Conservation (phyloP, 2,888 invertebrate species). For the Steinernema hermaphroditum region DNA sequence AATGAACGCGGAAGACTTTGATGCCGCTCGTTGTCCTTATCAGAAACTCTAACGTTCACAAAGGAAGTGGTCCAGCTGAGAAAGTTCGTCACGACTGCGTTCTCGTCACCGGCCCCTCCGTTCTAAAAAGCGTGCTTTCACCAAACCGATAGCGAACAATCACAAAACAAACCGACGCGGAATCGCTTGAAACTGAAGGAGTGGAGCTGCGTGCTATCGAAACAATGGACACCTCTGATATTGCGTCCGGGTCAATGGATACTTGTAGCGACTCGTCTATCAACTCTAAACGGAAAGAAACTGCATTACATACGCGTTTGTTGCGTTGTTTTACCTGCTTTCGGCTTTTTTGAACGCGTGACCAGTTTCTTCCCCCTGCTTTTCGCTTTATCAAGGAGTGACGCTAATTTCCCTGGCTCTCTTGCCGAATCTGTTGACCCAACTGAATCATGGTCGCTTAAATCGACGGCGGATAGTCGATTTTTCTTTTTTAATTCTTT, state of each 20-base stretch:
- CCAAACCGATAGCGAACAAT: neutral
- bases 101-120: neutral
- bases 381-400: slow-evolving; percentile 52
- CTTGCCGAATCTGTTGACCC: slow-evolving; percentile 15
- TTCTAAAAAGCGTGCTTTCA: slow-evolving; percentile 7
- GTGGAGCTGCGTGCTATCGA: slow-evolving; percentile 2
- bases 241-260: slow-evolving; percentile 1
- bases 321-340: slow-evolving; percentile 33
- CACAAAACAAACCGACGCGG: neutral
- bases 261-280: slow-evolving; percentile 2
- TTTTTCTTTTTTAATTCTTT: neutral
- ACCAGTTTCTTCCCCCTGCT: slow-evolving; percentile 45
- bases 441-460: neutral
- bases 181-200: slow-evolving; percentile 12
- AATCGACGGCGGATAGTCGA: neutral
- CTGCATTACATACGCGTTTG: neutral
- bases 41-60: neutral
- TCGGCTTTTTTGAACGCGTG: slow-evolving; percentile 42
- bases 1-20: slow-evolving; percentile 7
- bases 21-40: neutral
- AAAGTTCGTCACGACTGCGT: neutral
- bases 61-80: slow-evolving; percentile 13
- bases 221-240: neutral
- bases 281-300: neutral
- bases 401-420: slow-evolving; percentile 14